These are phyloP conservation scores for Oxygymnocypris stewartii DNA, from an alignment of 2,113 vertebrate species.

Conservation along the genomic window DNA sequence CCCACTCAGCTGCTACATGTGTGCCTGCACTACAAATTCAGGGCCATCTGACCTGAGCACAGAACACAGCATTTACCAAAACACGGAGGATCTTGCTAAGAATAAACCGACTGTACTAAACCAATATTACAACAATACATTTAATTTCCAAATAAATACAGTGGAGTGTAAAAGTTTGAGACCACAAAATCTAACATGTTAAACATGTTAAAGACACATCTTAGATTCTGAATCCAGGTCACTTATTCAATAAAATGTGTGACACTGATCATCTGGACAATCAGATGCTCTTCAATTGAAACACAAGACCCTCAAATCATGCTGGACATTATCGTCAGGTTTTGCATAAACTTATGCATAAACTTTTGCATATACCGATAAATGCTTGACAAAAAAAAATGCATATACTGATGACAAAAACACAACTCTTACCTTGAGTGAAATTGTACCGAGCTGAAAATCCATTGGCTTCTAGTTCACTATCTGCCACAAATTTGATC, in stretches of 20 bases:
- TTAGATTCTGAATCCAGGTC: background rate
- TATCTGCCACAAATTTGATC: constrained; percentile 98
- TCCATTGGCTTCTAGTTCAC: constrained; percentile 91
- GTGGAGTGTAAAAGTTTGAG: background rate
- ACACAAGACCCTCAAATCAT: background rate
- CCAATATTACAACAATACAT: background rate
- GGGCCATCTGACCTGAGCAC: constrained; percentile 23
- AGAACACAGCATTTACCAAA: constrained; percentile 37
- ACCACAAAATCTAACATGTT: background rate
- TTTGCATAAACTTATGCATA: background rate
- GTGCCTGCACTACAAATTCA: constrained; percentile 63
- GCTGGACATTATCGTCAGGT: background rate
- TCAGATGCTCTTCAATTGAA: background rate
- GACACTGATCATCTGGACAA: background rate
- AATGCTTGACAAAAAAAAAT: background rate
- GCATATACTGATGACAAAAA: background rate
- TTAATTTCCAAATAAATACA: background rate
- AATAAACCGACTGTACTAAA: background rate
- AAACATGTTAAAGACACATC: background rate
- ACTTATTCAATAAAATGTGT: background rate
- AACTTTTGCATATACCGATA: background rate
- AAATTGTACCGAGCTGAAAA: constrained; percentile 96
- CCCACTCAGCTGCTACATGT: constrained; percentile 62
- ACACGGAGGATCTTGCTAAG: background rate
- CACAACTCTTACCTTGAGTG: constrained; percentile 84